These are phyloP conservation scores for Donacobius atricapilla DNA, from an alignment of 2,113 vertebrate genomes.

Conservation along the genomic window DNA sequence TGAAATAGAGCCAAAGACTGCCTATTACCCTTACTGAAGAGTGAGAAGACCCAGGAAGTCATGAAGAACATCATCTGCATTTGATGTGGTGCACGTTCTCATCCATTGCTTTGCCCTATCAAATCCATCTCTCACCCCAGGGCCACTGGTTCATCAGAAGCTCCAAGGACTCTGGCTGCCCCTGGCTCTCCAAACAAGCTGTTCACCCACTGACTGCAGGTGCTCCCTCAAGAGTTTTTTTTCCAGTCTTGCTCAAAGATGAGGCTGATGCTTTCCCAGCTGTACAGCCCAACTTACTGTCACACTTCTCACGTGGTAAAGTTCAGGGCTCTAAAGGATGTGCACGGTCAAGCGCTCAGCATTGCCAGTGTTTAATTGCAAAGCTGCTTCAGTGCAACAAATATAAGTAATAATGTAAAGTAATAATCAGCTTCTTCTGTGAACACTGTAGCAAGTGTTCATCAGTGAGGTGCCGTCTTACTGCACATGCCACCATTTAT, in stretches of 20 bases:
- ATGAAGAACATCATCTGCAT: not conserved
- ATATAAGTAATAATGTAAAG: not conserved
- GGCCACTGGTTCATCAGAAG: not conserved
- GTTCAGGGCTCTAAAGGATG: not conserved
- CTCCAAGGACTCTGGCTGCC: not conserved
- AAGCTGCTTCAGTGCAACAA: not conserved
- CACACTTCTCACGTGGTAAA: not conserved
- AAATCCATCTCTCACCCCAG: not conserved
- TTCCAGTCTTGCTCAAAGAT: not conserved
- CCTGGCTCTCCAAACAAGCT: not conserved
- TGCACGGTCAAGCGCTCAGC: not conserved
- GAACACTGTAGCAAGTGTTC: not conserved
- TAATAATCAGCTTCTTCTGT: not conserved
- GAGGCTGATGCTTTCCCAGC: not conserved
- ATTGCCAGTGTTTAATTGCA: not conserved
- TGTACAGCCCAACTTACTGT: not conserved
- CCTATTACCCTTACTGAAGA: not conserved
- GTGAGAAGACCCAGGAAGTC: not conserved
- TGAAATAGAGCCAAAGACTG: not conserved
- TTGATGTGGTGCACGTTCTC: not conserved
- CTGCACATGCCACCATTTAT: not conserved
- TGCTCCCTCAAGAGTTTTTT: not conserved
- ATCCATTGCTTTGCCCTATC: not conserved
- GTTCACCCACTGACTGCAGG: not conserved
- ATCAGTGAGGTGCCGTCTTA: not conserved